Conservation (phyloP, 2,797 vertebrate species). For the Simalia tracyae region DNA sequence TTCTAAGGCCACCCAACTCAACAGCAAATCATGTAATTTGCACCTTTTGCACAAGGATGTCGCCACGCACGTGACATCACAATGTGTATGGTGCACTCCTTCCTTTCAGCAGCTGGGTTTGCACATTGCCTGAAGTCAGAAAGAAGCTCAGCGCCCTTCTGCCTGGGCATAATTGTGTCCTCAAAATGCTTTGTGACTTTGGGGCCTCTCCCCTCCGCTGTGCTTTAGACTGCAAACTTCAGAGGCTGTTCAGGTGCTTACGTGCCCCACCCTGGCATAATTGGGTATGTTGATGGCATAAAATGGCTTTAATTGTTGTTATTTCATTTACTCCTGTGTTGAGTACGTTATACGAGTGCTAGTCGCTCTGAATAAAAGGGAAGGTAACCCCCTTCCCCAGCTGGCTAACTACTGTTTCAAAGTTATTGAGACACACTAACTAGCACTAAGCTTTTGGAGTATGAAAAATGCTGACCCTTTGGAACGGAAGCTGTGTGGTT, state of each 20-base stretch:
- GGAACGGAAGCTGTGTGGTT: neutral
- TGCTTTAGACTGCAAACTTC: neutral
- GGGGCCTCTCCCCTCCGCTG: neutral
- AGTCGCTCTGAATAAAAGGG: neutral
- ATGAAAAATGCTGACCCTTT: neutral
- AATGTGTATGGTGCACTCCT: neutral
- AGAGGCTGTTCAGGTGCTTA: neutral
- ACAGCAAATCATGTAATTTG: neutral
- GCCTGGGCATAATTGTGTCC: neutral
- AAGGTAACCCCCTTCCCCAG: neutral
- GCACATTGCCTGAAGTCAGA: neutral
- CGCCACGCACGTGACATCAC: neutral
- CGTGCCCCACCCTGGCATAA: neutral
- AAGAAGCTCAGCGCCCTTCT: neutral
- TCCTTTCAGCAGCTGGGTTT: neutral
- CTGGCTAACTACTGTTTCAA: neutral
- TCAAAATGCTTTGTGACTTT: neutral
- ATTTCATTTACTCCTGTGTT: neutral
- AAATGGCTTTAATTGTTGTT: neutral
- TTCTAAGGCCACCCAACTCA: neutral
- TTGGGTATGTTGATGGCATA: neutral
- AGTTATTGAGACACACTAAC: neutral
- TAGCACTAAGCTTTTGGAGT: neutral
- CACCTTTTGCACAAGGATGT: neutral
- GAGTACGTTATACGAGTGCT: neutral